A percentile compares a stretch with the other conserved stretches of the same genome.
These are phyloP conservation scores for Hypotaenidia philippensis DNA, from an alignment of 2,797 vertebrate genomes.

Conservation along the genomic window DNA sequence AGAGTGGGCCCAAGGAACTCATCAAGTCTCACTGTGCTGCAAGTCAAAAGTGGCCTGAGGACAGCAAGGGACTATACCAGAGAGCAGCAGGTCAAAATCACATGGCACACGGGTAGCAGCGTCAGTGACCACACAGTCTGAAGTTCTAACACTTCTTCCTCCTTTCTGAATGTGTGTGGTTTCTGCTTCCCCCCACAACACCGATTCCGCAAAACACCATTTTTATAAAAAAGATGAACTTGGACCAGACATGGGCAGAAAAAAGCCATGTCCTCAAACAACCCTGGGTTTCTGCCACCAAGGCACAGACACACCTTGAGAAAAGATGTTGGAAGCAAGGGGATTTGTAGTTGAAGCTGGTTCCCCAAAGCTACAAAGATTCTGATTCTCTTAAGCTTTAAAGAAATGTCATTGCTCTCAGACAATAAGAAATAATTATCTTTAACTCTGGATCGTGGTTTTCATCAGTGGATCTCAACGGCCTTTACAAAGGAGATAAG, in stretches of 20 bases:
- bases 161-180: rapidly evolving
- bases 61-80: neutral
- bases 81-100: neutral
- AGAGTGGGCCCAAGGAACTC: neutral
- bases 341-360: neutral
- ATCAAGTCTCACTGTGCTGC: neutral
- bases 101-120: rapidly evolving
- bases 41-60: neutral
- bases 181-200: neutral
- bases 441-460: neutral
- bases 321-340: neutral
- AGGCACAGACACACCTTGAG: neutral
- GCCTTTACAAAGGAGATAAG: neutral
- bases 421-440: neutral
- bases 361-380: neutral
- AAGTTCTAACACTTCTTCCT: neutral
- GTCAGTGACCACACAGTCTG: neutral
- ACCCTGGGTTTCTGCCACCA: neutral
- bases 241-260: neutral
- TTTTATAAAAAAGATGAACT: neutral
- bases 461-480: neutral
- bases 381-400: neutral
- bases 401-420: neutral
- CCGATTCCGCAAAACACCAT: rapidly evolving
- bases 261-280: neutral